A percentile compares a stretch with the other conserved stretches of the same genome.
Conservation (phyloP, 2,797 vertebrate genomes). For the Astyanax mexicanus region DNA sequence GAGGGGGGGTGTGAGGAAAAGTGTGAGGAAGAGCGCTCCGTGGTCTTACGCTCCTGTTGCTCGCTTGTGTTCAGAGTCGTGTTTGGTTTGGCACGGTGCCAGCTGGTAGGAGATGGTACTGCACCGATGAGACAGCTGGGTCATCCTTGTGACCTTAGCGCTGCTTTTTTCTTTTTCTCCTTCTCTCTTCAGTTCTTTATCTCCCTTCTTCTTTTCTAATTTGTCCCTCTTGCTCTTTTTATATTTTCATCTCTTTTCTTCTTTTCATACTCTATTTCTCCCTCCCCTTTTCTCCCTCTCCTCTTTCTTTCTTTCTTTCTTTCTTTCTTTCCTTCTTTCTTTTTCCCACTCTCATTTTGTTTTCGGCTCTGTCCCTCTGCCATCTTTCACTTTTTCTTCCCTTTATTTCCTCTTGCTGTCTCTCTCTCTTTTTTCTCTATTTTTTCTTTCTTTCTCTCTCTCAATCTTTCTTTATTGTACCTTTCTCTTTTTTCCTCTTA, state of each 20-base stretch:
- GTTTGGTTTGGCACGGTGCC: neutral
- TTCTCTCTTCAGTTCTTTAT: neutral
- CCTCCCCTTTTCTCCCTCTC: too few relatives aligned
- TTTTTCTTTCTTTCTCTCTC: too few relatives aligned
- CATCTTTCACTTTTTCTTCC: neutral
- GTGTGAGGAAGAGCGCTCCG: neutral
- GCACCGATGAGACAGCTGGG: too few relatives aligned
- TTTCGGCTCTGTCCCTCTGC: neutral
- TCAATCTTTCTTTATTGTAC: too few relatives aligned
- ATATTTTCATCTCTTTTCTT: neutral
- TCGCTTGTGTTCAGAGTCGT: neutral
- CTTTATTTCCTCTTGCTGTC: too few relatives aligned
- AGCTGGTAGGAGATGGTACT: neutral
- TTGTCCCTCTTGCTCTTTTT: too few relatives aligned
- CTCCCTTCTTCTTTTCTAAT: neutral
- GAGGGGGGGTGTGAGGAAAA: conserved; percentile 18
- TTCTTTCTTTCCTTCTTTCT: neutral
- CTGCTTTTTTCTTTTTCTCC: too few relatives aligned
- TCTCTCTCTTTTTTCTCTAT: too few relatives aligned
- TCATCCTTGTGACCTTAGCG: too few relatives aligned
- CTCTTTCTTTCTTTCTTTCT: too few relatives aligned
- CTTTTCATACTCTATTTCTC: neutral
- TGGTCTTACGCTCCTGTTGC: neutral
- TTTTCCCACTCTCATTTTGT: neutral
- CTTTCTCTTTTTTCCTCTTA: too few relatives aligned